phyloP scores from a whole-genome alignment of 1,140 invertebrate species.

The Sitodiplosis mosellana region DNA sequence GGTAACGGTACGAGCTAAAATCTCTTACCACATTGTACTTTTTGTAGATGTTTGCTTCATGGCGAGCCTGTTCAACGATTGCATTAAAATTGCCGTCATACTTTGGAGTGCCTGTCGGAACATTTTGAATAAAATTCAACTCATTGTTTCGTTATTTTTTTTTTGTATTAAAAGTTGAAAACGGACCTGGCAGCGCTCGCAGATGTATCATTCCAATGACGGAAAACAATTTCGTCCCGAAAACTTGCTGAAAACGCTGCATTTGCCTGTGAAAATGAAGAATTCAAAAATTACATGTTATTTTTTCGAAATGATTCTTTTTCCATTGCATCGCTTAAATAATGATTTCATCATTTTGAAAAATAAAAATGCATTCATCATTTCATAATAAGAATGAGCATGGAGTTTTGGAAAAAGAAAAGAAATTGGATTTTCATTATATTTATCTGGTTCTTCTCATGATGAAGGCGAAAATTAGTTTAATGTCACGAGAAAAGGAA shows the following conservation, averaged over 20 bases:
- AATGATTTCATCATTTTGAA: too few relatives aligned
- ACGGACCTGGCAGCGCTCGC: conserved; percentile 44
- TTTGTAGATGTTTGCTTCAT: conserved; percentile 15
- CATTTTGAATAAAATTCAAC: neutral
- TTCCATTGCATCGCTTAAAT: too few relatives aligned
- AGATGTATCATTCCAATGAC: conserved; percentile 65
- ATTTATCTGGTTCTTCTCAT: too few relatives aligned
- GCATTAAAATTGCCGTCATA: conserved; percentile 16
- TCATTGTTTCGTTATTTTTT: conserved; percentile 2
- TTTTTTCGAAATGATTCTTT: too few relatives aligned
- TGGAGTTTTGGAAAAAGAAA: too few relatives aligned
- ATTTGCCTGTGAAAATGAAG: conserved; percentile 13
- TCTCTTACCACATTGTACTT: conserved; percentile 6
- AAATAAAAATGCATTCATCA: too few relatives aligned
- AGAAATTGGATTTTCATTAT: too few relatives aligned
- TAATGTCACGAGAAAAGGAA: too few relatives aligned
- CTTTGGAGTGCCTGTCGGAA: conserved; percentile 14
- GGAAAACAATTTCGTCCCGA: conserved; percentile 24
- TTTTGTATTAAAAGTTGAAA: too few relatives aligned
- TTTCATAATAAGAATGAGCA: too few relatives aligned
- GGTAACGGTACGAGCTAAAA: neutral
- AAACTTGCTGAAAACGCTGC: conserved; percentile 23
- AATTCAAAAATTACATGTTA: conserved; percentile 14
- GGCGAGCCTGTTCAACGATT: conserved; percentile 15
- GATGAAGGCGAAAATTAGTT: too few relatives aligned